Evolutionary conservation across 2,888 invertebrate species (phyloP), one percentile per base, ranked within the genome.

Genomic region (Apamea epomidion): DNA sequence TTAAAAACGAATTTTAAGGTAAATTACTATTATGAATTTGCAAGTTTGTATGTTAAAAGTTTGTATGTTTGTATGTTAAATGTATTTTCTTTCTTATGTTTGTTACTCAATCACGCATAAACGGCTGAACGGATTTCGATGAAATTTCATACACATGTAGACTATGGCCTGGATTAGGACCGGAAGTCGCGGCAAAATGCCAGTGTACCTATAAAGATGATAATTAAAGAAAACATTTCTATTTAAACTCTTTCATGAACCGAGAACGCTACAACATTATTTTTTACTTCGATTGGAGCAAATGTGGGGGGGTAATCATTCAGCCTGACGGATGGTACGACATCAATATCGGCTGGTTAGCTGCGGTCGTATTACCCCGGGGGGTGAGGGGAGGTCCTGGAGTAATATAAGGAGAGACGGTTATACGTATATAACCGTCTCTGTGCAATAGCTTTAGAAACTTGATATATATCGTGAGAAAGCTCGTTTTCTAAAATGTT

Each of bases 281-380:
- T 76, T 70, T n/a, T 54, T n/a, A 42, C 29, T 25, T 62, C 58
- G 14, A 7, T 65, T 58, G 12, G n/a, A 29, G 14, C 7, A 58
- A 69, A 64, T 45, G 69, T 81, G 32, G n/a, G n/a, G n/a, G n/a
- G 29, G 74, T 37, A 18, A 51, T 82, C 42, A 37, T 32, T 68
- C 37, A 76, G 48, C 2, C 67, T 62, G n/a, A 16, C 60, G 18
- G 60, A 14, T 14, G 14, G 1, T 12, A 21, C 16, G 42, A 51
- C 37, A 81, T 51, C 25, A 42, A 60, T 71, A 79, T 58, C 5
- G 5, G 1, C 4, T 73, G 37, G 69, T 37, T 58, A 58, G 16
- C 7, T 14, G n/a, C 8, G 32, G 1, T 81, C 58, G 18, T 42
- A 60, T 81, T 74, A 37, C 64, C 3, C 32, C n/a, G 42, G 32